Percentiles rank a stretch among this genome's conserved stretches.
phyloP scores from a whole-genome alignment of 2,113 vertebrate genomes.

The Procavia capensis region DNA sequence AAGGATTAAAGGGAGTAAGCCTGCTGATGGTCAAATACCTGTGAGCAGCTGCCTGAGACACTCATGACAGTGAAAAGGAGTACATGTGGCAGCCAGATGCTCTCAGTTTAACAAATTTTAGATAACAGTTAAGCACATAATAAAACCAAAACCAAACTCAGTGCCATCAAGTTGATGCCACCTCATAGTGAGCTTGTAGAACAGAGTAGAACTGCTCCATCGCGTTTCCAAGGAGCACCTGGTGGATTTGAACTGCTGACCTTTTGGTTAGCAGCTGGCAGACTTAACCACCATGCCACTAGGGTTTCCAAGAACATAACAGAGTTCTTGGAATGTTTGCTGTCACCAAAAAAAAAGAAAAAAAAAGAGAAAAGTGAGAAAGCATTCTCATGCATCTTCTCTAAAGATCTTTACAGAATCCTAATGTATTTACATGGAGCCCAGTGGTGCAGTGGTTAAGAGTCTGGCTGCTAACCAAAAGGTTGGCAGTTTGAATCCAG shows the following conservation, averaged over 20 bases:
- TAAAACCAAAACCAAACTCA: too few species aligned
- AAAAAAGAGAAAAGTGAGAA: not conserved
- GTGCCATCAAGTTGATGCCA: too few species aligned
- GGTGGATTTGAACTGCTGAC: too few species aligned
- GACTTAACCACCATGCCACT: too few species aligned
- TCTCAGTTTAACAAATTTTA: not conserved
- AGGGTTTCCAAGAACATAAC: not conserved
- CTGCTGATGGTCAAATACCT: not conserved
- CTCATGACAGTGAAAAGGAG: not conserved
- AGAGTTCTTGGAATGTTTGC: slow-evolving; percentile 7
- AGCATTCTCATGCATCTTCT: not conserved
- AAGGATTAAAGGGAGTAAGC: not conserved
- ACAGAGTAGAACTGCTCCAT: too few species aligned
- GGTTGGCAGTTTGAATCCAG: too few species aligned
- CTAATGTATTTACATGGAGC: not conserved
- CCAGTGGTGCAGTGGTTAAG: too few species aligned
- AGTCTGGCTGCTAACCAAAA: too few species aligned
- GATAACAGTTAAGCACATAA: not conserved
- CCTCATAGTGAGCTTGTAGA: too few species aligned
- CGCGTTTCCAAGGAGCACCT: too few species aligned
- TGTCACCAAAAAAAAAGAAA: not conserved
- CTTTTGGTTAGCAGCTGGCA: too few species aligned
- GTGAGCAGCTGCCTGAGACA: not conserved
- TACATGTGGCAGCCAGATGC: not conserved
- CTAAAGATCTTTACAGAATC: slow-evolving; percentile 44